These are phyloP conservation scores for Hippocampus zosterae DNA, from an alignment of 2,113 vertebrate genomes.

Conservation along the genomic window DNA sequence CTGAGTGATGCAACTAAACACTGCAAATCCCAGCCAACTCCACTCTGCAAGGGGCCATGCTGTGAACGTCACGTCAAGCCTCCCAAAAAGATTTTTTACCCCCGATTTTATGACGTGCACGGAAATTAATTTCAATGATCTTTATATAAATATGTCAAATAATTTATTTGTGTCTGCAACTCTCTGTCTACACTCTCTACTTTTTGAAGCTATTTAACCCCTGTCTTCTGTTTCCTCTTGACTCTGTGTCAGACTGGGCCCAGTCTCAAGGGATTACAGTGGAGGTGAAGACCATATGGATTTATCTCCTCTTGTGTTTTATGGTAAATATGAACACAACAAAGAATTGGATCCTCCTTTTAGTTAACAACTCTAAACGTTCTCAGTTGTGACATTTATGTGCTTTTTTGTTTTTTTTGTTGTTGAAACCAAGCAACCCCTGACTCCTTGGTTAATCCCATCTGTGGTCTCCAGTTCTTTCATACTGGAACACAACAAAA, in stretches of 20 bases:
- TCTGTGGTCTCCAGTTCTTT: slow-evolving; percentile 25
- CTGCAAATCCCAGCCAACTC: slow-evolving; percentile 29
- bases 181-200: slow-evolving; percentile 7
- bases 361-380: not conserved
- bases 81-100: not conserved
- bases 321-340: not conserved
- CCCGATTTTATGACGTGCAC: not conserved
- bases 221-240: not conserved
- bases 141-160: not conserved
- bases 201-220: slow-evolving; percentile 1
- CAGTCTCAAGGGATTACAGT: not conserved
- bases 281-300: not conserved
- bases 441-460: slow-evolving; percentile 43
- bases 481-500: slow-evolving; percentile 31
- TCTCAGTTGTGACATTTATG: not conserved
- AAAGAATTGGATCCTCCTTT: not conserved
- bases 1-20: slow-evolving; percentile 35
- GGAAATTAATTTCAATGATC: not conserved
- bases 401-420: not conserved
- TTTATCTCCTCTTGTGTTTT: not conserved
- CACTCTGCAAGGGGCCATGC: not conserved
- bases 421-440: slow-evolving; percentile 8
- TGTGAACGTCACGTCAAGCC: not conserved
- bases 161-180: not conserved
- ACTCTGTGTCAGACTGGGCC: not conserved